These are phyloP conservation scores for Andrena praecox DNA, from an alignment of 2,888 invertebrate genomes.

Conservation along the genomic window DNA sequence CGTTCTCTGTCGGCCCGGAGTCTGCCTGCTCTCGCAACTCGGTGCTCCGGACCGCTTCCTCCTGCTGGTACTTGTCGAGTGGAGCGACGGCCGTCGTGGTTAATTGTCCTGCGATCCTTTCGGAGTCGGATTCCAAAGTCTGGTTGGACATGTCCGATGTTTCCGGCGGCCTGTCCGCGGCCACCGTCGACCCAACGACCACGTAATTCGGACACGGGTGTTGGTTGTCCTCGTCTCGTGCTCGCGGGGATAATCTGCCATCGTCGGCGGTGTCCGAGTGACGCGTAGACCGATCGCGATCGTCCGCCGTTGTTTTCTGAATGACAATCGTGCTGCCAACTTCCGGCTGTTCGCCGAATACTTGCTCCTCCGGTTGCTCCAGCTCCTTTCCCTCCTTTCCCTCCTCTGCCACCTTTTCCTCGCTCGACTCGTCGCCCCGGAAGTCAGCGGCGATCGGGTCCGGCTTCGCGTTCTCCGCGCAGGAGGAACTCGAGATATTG, in stretches of 20 bases:
- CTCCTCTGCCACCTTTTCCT: no score
- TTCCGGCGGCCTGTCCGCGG: conserved; percentile 26
- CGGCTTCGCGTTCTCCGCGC: conserved; percentile 36
- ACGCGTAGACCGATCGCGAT: conserved; percentile 17
- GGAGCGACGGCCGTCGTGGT: background rate
- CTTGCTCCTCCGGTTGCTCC: conserved; percentile 32
- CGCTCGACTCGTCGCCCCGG: conserved; percentile 39
- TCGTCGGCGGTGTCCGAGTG: conserved; percentile 29
- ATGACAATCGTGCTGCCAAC: conserved; percentile 35
- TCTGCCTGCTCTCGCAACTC: conserved; percentile 14
- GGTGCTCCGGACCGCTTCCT: conserved; percentile 42
- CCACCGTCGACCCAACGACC: background rate
- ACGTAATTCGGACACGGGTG: conserved; percentile 17
- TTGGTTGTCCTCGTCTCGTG: conserved; percentile 25
- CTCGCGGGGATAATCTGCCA: conserved; percentile 12
- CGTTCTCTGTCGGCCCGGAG: conserved; percentile 33
- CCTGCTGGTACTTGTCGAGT: conserved; percentile 55
- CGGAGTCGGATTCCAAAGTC: conserved; percentile 4
- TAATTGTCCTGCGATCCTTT: background rate
- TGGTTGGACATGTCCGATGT: background rate
- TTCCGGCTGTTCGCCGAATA: conserved; percentile 50
- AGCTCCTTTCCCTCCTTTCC: no score
- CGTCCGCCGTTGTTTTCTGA: conserved; percentile 46
- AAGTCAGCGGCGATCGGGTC: conserved; percentile 23
- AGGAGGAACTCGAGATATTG: conserved; percentile 19